A percentile compares a stretch with the other conserved stretches of the same genome.
Evolutionary conservation across 2,113 vertebrate species (phyloP).

Genomic region (Lonchura striata): DNA sequence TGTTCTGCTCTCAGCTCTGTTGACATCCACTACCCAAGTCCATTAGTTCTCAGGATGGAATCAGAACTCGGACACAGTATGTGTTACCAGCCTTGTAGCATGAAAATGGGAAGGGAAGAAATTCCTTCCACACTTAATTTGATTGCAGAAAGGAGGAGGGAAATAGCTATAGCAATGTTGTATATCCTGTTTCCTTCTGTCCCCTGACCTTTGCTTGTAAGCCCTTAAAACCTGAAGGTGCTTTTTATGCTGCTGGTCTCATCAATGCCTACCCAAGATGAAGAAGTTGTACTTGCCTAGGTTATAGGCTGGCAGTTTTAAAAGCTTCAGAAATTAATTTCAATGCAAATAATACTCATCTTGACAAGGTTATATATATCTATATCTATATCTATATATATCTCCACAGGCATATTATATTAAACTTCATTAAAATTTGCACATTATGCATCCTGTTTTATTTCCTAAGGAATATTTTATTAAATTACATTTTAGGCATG

Average conservation of each 20-base stretch:
- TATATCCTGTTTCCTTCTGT: not conserved
- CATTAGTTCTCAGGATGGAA: not conserved
- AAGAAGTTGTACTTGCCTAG: not conserved
- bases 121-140: not conserved
- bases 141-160: not conserved
- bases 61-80: not conserved
- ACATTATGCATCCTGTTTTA: not conserved
- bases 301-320: not conserved
- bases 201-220: not conserved
- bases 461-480: slow-evolving; percentile 1
- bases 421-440: not conserved
- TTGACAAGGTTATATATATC: not conserved
- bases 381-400: not conserved
- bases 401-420: not conserved
- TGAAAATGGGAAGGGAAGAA: not conserved
- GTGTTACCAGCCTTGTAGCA: not conserved
- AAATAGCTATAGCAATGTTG: not conserved
- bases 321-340: slow-evolving; percentile 3
- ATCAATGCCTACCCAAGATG: not conserved
- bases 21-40: not conserved
- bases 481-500: not conserved
- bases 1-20: not conserved
- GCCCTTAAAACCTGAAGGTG: not conserved
- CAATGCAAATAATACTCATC: slow-evolving; percentile 13
- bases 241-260: not conserved